Evolutionary conservation across 1,140 invertebrate species (phyloP), one percentile per base, ranked within the genome.

Genomic region (Drosophila prosaltans): DNA sequence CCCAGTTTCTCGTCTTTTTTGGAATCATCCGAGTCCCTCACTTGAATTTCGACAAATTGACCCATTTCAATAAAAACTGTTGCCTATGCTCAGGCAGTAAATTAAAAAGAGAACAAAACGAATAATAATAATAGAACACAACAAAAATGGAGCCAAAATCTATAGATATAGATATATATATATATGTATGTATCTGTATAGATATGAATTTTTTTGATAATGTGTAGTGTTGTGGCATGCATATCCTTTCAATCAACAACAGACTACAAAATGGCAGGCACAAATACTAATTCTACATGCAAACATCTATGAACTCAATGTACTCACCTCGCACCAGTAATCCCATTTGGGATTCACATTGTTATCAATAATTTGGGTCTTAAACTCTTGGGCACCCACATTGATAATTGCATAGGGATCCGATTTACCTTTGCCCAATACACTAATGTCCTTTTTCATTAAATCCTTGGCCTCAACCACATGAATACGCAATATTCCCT

Each of bases 281-380:
- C 69, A 78, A 45, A 77, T 61, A 28, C 8, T 11, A 10, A 32
- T 32, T 41, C 28, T 6, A 16, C 1, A 9, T 32, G 61, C 36
- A 55, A 32, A 32, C 11, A 5, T 39, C 36, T 41, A 36, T 51
- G 3, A 21, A 2, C 11, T 39, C 1, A 32, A 48, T 21, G 32
- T 77, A 81, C 93, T 94, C 94, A 98, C 97, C 96, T 98, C 97
- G 90, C 97, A 98, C 95, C 96, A 97, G 92, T 93, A 98, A 91
- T 98, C 97, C 98, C 98, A 99, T 80, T 97, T 96, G 11, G 98
- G 98, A 93, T 97, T 96, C 9, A 99, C 94, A 69, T 96, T 97
- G 92, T 98, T 98, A 83, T 98, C 95, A 78, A 99, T 98, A 7
- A 96, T 97, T 91, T 95, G 93, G 0, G 98, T 99, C 86, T 95